Base-by-base conservation (phyloP, 2,113 vertebrate genomes). In the Petrocephalus zakoni region DNA sequence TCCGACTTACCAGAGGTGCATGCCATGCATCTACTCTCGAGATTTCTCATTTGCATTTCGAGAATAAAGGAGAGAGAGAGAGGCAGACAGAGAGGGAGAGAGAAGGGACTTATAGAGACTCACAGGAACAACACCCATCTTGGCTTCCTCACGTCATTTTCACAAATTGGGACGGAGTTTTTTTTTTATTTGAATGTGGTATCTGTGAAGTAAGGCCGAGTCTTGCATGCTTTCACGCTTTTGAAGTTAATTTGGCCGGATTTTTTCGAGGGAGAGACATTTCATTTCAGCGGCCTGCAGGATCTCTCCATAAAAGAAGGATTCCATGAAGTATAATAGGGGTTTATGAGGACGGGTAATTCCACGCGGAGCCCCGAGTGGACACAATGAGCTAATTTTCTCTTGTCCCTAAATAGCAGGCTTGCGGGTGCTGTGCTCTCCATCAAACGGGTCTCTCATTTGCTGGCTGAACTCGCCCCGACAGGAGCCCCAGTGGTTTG, bases 1-100 rank as follows among this genome's bases (percentile, higher is more conserved):
- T 93, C 91, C 47, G 94, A 96, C 89, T 95, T 96, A 89, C 97
- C 97, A 9, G 88, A 93, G 95, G 98, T 98, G 78, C 10, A 58
- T 46, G 3, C 52, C 47, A 9, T 56, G 84, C 84, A 9, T 34
- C 37, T 49, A 11, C 56, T 55, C 13, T 34, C 19, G 5, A 49
- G n/a, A 85, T 47, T 11, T 9, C 25, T 49, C 10, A 53, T 21
- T 21, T 85, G 52, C 11, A 53, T 15, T 21, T 47, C 15, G 22
- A 55, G 84, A 29, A 17, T 29, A 25, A 34, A 34, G 29, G 51
- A 53, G 42, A 82, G 13, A 52, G 84, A 17, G 25, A 52, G 9
- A 47, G n/a, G 25, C 2, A 81, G 29, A 25, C 29, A 52, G n/a
- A 51, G 82, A 52, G 8, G 47, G n/a, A 25, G 5, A 15, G 78